Conservation (phyloP, 1,140 invertebrate genomes). For the Pantala flavescens region DNA sequence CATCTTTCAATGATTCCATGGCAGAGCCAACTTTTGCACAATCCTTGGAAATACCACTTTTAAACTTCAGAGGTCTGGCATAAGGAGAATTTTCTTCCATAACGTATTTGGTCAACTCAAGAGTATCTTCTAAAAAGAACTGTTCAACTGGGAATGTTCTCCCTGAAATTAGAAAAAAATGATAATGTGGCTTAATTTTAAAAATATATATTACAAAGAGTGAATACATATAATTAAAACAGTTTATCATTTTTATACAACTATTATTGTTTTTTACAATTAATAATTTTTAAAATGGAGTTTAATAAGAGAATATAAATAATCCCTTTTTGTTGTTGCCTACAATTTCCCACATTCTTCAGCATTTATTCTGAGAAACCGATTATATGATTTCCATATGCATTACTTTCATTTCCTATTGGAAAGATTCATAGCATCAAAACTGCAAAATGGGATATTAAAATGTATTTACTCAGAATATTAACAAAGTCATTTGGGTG, state of each 20-base stretch:
- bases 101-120: constrained; percentile 55
- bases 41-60: constrained; percentile 12
- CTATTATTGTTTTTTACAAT: neutral
- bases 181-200: neutral
- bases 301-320: too few relatives aligned
- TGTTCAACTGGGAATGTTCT: constrained; percentile 73
- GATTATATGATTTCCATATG: too few relatives aligned
- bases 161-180: constrained; percentile 25
- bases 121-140: constrained; percentile 63
- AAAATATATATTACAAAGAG: neutral
- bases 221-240: neutral
- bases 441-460: too few relatives aligned
- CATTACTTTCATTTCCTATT: too few relatives aligned
- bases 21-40: constrained; percentile 14
- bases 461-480: too few relatives aligned
- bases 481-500: too few relatives aligned
- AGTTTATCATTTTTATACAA: constrained; percentile 2
- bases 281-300: too few relatives aligned
- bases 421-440: too few relatives aligned
- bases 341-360: too few relatives aligned
- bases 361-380: too few relatives aligned
- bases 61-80: constrained; percentile 27
- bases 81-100: constrained; percentile 60
- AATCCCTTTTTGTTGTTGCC: too few relatives aligned
- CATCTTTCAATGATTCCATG: constrained; percentile 14